Percentiles rank a stretch among this genome's conserved stretches.
These are phyloP conservation scores for Zosterops borbonicus DNA, from an alignment of 2,113 vertebrate genomes.

Conservation along the genomic window DNA sequence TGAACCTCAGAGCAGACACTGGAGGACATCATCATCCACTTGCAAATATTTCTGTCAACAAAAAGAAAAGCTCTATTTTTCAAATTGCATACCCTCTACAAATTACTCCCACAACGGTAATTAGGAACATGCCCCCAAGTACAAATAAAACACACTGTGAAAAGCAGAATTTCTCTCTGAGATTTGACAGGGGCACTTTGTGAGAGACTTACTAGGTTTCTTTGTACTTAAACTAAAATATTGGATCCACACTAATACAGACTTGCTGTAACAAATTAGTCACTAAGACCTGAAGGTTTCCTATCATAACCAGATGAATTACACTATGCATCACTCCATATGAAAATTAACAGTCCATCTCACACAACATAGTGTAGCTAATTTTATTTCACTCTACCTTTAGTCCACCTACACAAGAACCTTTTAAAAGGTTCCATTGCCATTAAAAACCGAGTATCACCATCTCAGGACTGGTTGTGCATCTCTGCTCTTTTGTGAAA, in stretches of 20 bases:
- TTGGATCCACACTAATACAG: not conserved
- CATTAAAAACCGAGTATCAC: not conserved
- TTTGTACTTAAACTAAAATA: conserved; percentile 14
- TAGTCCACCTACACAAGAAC: not conserved
- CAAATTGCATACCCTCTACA: not conserved
- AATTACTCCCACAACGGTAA: conserved; percentile 28
- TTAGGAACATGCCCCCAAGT: conserved; percentile 26
- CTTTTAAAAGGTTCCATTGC: not conserved
- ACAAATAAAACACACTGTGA: conserved; percentile 14
- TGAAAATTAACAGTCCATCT: not conserved
- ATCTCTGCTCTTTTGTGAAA: not conserved
- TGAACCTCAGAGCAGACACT: not conserved
- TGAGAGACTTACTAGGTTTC: not conserved
- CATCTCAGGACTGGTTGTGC: not conserved
- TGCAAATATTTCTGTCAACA: conserved; percentile 17
- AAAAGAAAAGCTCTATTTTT: conserved; percentile 22
- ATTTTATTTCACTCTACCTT: not conserved
- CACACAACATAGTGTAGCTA: not conserved
- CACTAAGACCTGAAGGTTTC: not conserved
- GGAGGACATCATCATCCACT: not conserved
- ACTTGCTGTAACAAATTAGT: not conserved
- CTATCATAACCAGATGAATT: not conserved
- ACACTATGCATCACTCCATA: not conserved
- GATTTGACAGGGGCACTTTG: conserved; percentile 3
- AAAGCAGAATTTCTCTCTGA: not conserved